Evolutionary conservation across 2,113 vertebrate genomes (phyloP), one percentile per base, ranked within the genome.

Genomic region (Climacteris rufus): DNA sequence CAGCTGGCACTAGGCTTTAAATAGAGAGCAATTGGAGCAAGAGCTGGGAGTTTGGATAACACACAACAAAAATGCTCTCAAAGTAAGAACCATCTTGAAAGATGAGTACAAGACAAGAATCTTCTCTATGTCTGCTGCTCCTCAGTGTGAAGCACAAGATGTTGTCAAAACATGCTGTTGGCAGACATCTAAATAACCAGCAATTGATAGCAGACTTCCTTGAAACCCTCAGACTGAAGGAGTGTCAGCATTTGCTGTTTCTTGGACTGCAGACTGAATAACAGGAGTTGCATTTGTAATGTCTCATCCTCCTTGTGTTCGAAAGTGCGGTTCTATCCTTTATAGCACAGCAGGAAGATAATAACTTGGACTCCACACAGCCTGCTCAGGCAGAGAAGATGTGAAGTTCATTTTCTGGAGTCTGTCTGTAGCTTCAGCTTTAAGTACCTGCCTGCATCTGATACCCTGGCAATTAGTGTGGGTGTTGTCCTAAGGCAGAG

Each of bases 1-100:
- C 98, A 99, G 98, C 98, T 99, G 98, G 98, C 97, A 95, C 97
- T 97, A 72, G 95, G 78, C 83, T 96, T 96, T 94, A 96, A 56
- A 96, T 94, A 93, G 84, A 78, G 91, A 97, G 90, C 85, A 96
- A 83, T 96, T 97, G 94, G 93, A 91, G 80, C 60, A 49, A 94
- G 90, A 91, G 94, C 89, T 94, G 44, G 54, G 87, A 89, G 79
- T 96, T 97, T 95, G 96, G 95, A 92, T 97, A 95, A 83, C n/a
- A 69, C 96, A 95, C 81, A 39, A 56, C 19, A 40, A 89, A 97
- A 96, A 91, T 39, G 19, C 74, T 96, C 87, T 97, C 91, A 57
- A 95, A 89, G 82, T 83, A 94, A 97, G 81, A 93, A 82, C 31
- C 80, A 56, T 97, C 95, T 96, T 94, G 90, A 97, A 97, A 95